Conservation (phyloP, 2,888 invertebrate genomes). For the Candidula unifasciata region DNA sequence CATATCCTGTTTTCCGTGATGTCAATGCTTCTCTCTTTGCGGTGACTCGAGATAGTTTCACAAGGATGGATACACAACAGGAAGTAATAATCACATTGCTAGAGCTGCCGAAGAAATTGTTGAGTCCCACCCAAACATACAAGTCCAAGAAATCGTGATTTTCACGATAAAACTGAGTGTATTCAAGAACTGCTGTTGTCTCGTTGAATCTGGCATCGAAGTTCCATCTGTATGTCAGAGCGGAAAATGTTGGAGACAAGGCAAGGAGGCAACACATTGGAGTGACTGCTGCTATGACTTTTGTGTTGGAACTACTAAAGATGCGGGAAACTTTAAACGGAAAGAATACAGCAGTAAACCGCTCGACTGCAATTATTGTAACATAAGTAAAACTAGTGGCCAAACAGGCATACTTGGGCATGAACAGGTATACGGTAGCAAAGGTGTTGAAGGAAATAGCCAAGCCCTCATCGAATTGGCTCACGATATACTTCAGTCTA, state of each 20-base stretch:
- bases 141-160: slow-evolving; percentile 5
- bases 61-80: slow-evolving; percentile 4
- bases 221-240: background rate
- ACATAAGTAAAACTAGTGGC: slow-evolving; percentile 1
- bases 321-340: slow-evolving; percentile 17
- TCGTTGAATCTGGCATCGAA: background rate
- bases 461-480: background rate
- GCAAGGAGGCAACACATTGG: background rate
- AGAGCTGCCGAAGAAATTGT: background rate
- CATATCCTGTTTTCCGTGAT: slow-evolving; percentile 2
- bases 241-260: slow-evolving; percentile 4
- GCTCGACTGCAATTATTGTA: slow-evolving; percentile 14
- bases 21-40: slow-evolving; percentile 15
- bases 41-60: background rate
- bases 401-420: slow-evolving; percentile 22
- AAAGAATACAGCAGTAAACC: slow-evolving; percentile 29
- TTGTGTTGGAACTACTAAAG: background rate
- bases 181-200: background rate
- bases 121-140: slow-evolving; percentile 32
- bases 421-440: background rate
- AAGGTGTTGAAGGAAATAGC: background rate
- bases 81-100: background rate
- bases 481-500: background rate
- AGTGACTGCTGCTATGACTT: background rate
- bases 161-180: background rate